Evolutionary conservation across 1,140 invertebrate species (phyloP).

Genomic region (Drosophila varians): DNA sequence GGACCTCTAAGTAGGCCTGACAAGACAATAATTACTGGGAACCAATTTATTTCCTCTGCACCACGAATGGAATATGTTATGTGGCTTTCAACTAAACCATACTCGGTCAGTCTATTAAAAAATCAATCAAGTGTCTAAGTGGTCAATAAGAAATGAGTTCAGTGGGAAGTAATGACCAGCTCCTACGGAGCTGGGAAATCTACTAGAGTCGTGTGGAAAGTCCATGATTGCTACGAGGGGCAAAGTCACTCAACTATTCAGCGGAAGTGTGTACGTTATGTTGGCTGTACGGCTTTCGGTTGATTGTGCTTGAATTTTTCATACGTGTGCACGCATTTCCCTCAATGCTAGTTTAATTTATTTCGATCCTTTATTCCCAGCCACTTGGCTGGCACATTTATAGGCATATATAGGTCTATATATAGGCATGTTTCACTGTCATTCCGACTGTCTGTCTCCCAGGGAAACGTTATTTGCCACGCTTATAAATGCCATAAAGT

Average conservation of each 20-base stretch:
- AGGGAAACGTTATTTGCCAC: constrained; percentile 26
- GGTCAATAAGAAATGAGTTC: background rate
- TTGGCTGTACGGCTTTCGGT: background rate
- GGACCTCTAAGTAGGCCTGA: too few relatives aligned
- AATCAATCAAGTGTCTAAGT: background rate
- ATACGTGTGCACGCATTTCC: constrained; percentile 12
- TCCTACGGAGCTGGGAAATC: background rate
- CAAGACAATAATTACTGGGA: too few relatives aligned
- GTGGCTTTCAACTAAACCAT: background rate
- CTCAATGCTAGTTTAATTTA: constrained; percentile 44
- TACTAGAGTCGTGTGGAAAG: background rate
- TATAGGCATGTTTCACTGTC: constrained; percentile 5
- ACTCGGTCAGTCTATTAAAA: background rate
- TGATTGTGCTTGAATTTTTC: constrained; percentile 43
- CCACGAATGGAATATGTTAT: background rate
- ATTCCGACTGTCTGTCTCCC: constrained; percentile 10
- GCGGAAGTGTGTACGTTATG: background rate
- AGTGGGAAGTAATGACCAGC: background rate
- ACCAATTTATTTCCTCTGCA: background rate
- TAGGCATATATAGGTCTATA: constrained; percentile 18
- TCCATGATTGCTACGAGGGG: background rate
- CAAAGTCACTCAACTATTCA: constrained; percentile 14
- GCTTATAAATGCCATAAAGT: constrained; percentile 61
- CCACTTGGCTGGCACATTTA: background rate
- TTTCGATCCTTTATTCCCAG: constrained; percentile 31